Evolutionary conservation across 2,888 invertebrate genomes (phyloP).

Genomic region (Plutella xylostella): DNA sequence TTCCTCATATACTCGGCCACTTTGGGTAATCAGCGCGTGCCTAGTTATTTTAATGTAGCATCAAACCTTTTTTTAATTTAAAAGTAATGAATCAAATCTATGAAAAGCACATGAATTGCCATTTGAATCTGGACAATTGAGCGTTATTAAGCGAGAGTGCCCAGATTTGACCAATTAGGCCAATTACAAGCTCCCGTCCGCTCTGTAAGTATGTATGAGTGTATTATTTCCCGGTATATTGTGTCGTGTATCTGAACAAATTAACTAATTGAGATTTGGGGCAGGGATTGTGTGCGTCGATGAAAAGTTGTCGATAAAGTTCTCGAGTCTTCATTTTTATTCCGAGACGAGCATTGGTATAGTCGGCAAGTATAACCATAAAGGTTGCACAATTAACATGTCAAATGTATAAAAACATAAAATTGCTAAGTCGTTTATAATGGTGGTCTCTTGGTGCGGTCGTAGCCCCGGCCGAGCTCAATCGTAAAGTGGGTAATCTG

Average conservation of each 20-base stretch:
- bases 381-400: background rate
- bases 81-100: constrained; percentile 60
- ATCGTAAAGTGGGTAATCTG: constrained; percentile 28
- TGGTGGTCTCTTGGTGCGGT: no score
- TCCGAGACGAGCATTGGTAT: no score
- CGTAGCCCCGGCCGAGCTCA: no score
- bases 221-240: constrained; percentile 65
- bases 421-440: constrained; percentile 11
- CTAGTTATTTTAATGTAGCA: constrained; percentile 15
- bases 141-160: constrained; percentile 57
- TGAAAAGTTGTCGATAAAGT: constrained; percentile 9
- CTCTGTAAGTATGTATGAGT: constrained; percentile 37
- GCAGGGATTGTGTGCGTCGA: constrained; percentile 14
- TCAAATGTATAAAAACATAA: no score
- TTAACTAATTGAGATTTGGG: constrained; percentile 55
- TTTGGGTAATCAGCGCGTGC: constrained; percentile 1
- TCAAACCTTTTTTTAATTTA: constrained; percentile 46
- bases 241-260: constrained; percentile 64
- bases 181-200: constrained; percentile 63
- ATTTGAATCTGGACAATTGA: constrained; percentile 63
- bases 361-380: no score
- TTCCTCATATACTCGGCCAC: no score
- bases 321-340: no score
- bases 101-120: constrained; percentile 62
- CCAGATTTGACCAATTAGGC: constrained; percentile 68